Base-by-base conservation (phyloP, 2,113 vertebrate genomes). In the Osmerus eperlanus region DNA sequence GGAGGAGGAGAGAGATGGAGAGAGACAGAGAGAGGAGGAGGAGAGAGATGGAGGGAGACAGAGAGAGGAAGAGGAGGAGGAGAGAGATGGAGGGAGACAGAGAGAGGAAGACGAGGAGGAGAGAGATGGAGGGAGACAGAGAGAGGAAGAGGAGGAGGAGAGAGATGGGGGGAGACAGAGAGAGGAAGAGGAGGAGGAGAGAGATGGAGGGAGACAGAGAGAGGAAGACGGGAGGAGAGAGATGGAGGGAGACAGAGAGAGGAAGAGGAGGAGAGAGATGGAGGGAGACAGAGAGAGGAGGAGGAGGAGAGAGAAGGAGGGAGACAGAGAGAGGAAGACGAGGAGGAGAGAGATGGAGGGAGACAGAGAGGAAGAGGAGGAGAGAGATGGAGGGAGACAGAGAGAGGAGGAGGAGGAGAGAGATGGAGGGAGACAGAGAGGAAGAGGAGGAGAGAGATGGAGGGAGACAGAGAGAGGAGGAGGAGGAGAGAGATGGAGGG, bases 191-290 rank as follows among this genome's bases (percentile, higher is more conserved):
- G n/a, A n/a, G 23, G 23, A 23, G 23, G 23, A 23, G 52, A 54
- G 11, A 54, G 52, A 54, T 11, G 16, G 52, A 54, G 52, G 16
- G 11, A 54, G 52, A 54, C 11, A 54, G 52, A 23, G 25, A 18
- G 52, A 55, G 16, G 67, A 54, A 0, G 67, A 58, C n/a, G n/a
- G 6, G 3, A 18, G 18, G 54, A 55, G 23, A 23, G 23, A 23
- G 23, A 23, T 23, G 23, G 23, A 23, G 23, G 23, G 23, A 23
- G 23, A 23, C 23, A 23, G 23, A 65, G 65, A 55, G 41, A 47
- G 41, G 41, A 47, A 70, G 23, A 73, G 18, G 53, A 76, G 19
- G 67, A 53, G 67, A 19, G 53, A 1, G 8, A 23, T 47, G 62
- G 18, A 65, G 69, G 18, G 53, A 28, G 4, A 25, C 0, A n/a